Conservation (phyloP, 2,888 invertebrate species). For the Diploptera punctata region DNA sequence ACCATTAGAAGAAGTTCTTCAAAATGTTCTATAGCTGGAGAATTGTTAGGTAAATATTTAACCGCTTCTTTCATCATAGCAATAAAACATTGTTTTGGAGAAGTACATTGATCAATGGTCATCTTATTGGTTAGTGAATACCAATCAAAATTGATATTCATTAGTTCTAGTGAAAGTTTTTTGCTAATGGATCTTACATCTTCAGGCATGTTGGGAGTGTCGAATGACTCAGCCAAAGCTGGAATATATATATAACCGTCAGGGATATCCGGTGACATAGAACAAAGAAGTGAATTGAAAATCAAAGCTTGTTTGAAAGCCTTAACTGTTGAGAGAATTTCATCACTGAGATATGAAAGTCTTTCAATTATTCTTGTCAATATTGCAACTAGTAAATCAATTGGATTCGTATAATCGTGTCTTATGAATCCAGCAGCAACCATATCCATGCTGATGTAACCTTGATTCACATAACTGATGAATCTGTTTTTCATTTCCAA, state of each 20-base stretch:
- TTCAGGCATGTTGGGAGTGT: slow-evolving; percentile 3
- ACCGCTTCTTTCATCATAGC: background rate
- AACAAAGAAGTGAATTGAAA: slow-evolving; percentile 5
- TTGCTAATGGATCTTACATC: background rate
- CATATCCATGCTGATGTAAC: slow-evolving; percentile 40
- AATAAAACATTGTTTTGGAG: background rate
- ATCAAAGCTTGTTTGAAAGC: background rate
- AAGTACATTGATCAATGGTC: background rate
- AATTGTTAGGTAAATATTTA: background rate
- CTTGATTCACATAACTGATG: slow-evolving; percentile 33
- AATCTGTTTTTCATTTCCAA: background rate
- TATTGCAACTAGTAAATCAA: slow-evolving; percentile 41
- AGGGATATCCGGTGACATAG: background rate
- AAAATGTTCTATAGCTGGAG: background rate
- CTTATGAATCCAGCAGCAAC: slow-evolving; percentile 44
- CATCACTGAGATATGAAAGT: slow-evolving; percentile 39
- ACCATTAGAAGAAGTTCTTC: background rate
- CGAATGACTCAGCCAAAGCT: slow-evolving; percentile 6
- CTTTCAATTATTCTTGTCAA: slow-evolving; percentile 41
- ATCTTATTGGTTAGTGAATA: background rate
- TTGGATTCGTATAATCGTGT: slow-evolving; percentile 43
- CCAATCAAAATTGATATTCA: background rate
- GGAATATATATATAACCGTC: background rate
- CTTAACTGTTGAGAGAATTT: slow-evolving; percentile 7
- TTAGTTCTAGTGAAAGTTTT: background rate